A percentile compares a stretch with the other conserved stretches of the same genome.
Conservation (phyloP, 2,888 invertebrate genomes). For the Dasypolia templi region DNA sequence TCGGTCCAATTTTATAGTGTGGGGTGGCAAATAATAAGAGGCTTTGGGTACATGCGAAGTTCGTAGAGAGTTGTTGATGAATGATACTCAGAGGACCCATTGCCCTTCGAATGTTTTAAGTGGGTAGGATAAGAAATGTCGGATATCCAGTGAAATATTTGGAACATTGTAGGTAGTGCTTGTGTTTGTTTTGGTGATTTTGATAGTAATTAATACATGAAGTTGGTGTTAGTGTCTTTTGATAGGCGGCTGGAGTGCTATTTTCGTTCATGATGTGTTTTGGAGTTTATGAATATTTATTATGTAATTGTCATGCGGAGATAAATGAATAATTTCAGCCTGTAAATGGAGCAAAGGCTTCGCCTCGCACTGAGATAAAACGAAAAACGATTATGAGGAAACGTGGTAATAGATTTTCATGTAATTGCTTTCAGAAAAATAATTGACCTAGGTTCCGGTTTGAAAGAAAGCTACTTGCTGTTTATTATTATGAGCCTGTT, state of each 20-base stretch:
- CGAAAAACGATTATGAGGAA: too few relatives aligned
- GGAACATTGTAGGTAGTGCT: conserved; percentile 68
- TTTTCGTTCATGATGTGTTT: conserved; percentile 56
- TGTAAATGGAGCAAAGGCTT: not conserved
- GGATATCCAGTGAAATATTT: conserved; percentile 88
- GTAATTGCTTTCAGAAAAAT: too few relatives aligned
- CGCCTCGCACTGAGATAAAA: too few relatives aligned
- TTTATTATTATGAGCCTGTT: too few relatives aligned
- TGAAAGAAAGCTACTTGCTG: too few relatives aligned
- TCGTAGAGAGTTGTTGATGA: conserved; percentile 88
- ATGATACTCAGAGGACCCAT: conserved; percentile 90
- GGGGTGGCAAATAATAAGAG: conserved; percentile 89
- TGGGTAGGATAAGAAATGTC: conserved; percentile 89
- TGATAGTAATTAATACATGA: conserved; percentile 80
- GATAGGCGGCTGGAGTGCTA: conserved; percentile 71
- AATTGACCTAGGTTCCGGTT: too few relatives aligned
- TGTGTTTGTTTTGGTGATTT: conserved; percentile 67
- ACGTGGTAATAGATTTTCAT: too few relatives aligned
- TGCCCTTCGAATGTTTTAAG: conserved; percentile 90
- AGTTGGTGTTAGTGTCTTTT: conserved; percentile 68
- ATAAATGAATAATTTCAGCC: not conserved
- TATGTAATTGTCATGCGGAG: not conserved
- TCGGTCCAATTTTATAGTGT: conserved; percentile 89
- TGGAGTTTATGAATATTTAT: conserved; percentile 36
- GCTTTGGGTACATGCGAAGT: conserved; percentile 87